Conservation (phyloP, 2,888 invertebrate genomes). For the Mythimna albipuncta region DNA sequence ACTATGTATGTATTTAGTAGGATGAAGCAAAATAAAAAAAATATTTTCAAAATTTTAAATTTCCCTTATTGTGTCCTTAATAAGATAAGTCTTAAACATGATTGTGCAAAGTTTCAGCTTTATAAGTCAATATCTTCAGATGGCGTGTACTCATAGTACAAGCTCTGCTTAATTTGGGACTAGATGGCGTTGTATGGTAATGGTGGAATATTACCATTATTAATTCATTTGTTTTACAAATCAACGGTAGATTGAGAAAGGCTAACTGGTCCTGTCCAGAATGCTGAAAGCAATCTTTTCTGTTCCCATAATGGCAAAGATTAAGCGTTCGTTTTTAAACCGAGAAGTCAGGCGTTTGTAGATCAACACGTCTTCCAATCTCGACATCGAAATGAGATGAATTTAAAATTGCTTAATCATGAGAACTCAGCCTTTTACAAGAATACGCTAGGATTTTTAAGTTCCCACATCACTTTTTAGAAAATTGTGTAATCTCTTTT, state of each 20-base stretch:
- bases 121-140: too few relatives aligned
- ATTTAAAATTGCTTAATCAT: conserved; percentile 41
- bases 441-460: conserved; percentile 14
- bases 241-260: background rate
- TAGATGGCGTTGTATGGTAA: too few relatives aligned
- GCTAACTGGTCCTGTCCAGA: background rate
- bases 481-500: conserved; percentile 39
- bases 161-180: too few relatives aligned
- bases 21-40: too few relatives aligned
- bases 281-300: background rate
- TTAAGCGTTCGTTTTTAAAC: conserved; percentile 8
- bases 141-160: too few relatives aligned
- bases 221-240: background rate
- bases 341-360: background rate
- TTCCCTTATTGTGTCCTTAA: too few relatives aligned
- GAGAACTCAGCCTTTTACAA: conserved; percentile 11
- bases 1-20: too few relatives aligned
- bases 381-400: conserved; percentile 19
- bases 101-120: too few relatives aligned
- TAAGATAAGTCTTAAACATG: too few relatives aligned
- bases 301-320: background rate
- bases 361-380: conserved; percentile 6
- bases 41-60: too few relatives aligned
- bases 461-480: conserved; percentile 29
- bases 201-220: too few relatives aligned